Evolutionary conservation across 2,888 invertebrate genomes (phyloP), one percentile per base, ranked within the genome.

Genomic region (Chironomus riparius): DNA sequence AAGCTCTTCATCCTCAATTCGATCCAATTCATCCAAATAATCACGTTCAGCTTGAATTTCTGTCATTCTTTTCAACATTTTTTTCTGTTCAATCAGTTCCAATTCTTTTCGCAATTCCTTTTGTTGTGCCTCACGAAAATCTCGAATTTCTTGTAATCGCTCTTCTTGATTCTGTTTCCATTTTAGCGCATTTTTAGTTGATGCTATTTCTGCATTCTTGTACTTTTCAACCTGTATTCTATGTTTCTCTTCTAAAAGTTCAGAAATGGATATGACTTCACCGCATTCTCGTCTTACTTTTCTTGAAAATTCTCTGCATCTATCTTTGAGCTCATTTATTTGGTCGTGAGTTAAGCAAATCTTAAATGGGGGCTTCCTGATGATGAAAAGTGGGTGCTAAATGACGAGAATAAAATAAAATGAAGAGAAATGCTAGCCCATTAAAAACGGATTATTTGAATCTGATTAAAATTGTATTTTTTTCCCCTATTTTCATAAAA

Each of bases 161-260:
- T 78, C 78, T 0, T 79, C 78, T 76, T 82, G 81, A n/a, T 78
- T 76, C 21, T 70, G 76, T n/a, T 77, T 79, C 83, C 83, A 84
- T 56, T 80, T 80, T 3, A 80, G 81, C 50, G 83, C 78, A 69
- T 81, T 81, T 2, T 79, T 78, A 47, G 79, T 78, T 1, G 81
- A 80, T 72, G 80, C 87, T 12, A 86, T 78, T 0, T 85, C 82
- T 5, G 87, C 87, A 82, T 86, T 85, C 79, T 86, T 86, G 0
- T 85, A 84, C 76, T 86, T 87, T 0, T 86, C 85, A 68, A 85
- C 85, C 76, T 84, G 84, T 74, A 85, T 85, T 0, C 86, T 86
- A 70, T 85, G 85, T 28, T 84, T 82, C 74, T 86, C 85, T 12
- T 87, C 80, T 61, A 87, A 81, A 4, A 88, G 84, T 79, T 85